phyloP scores from a whole-genome alignment of 1,140 invertebrate species.

The Cotesia glomerata region DNA sequence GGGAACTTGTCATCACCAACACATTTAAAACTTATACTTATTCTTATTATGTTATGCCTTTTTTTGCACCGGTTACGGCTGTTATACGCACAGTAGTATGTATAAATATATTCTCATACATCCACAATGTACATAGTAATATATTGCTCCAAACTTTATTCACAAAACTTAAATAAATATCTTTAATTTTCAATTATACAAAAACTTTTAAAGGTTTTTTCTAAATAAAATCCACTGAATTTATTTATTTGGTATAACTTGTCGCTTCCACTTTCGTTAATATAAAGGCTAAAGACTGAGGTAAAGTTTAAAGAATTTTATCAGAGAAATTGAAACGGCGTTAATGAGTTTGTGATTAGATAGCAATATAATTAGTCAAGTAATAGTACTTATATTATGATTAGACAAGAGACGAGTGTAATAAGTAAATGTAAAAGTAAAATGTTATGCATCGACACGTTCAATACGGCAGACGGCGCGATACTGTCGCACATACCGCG shows the following conservation, averaged over 20 bases:
- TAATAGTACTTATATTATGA: no score
- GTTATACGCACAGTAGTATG: not conserved
- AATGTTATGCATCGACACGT: constrained; percentile 18
- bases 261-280: no score
- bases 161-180: no score
- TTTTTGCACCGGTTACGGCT: constrained; percentile 3
- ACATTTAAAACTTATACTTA: constrained; percentile 1
- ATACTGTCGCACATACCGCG: constrained; percentile 31
- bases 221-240: no score
- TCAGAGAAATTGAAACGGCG: no score
- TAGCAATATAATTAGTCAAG: no score
- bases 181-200: no score
- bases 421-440: not conserved
- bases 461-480: constrained; percentile 33
- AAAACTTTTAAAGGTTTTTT: no score
- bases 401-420: not conserved
- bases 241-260: no score
- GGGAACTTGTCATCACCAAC: constrained; percentile 17
- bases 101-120: not conserved
- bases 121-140: not conserved
- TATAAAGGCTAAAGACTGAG: no score
- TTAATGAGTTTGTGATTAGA: no score
- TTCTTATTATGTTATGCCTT: not conserved
- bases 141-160: not conserved
- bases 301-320: no score